These are phyloP conservation scores for Ascidia mentula DNA, from an alignment of 23 tunicate species.

Conservation along the genomic window DNA sequence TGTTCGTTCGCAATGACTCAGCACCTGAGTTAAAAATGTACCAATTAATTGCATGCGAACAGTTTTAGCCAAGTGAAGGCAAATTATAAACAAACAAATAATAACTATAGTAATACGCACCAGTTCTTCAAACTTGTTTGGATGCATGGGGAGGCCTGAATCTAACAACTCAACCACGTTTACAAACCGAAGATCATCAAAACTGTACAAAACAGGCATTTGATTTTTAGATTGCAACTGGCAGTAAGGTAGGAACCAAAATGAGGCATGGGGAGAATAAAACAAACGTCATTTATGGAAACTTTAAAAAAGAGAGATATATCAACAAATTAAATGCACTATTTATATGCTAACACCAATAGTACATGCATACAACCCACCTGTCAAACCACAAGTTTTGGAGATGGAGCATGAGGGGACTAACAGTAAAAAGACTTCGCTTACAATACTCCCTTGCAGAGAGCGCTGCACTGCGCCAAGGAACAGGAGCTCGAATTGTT, in stretches of 20 bases:
- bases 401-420: slow-evolving; percentile 65
- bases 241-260: too few species aligned
- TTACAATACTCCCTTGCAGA: slow-evolving; percentile 74
- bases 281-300: too few species aligned
- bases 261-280: too few species aligned
- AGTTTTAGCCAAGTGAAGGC: too few species aligned
- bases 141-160: slow-evolving; percentile 73
- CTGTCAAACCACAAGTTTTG: slow-evolving; percentile 88
- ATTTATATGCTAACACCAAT: background rate
- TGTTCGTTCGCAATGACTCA: slow-evolving; percentile 49
- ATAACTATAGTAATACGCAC: slow-evolving; percentile 23
- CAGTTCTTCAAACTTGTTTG: slow-evolving; percentile 72
- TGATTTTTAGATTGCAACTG: background rate
- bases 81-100: too few species aligned
- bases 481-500: slow-evolving; percentile 92
- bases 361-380: too few species aligned
- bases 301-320: background rate
- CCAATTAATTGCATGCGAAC: background rate
- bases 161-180: slow-evolving; percentile 27
- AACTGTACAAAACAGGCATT: slow-evolving; percentile 22
- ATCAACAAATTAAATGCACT: too few species aligned
- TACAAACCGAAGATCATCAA: slow-evolving; percentile 54
- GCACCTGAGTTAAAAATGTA: slow-evolving; percentile 29
- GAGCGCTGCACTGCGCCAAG: slow-evolving; percentile 61
- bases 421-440: slow-evolving; percentile 71